Evolutionary conservation across 2,797 vertebrate species (phyloP), one percentile per base, ranked within the genome.

Genomic region (Micropoecilia bifurca): DNA sequence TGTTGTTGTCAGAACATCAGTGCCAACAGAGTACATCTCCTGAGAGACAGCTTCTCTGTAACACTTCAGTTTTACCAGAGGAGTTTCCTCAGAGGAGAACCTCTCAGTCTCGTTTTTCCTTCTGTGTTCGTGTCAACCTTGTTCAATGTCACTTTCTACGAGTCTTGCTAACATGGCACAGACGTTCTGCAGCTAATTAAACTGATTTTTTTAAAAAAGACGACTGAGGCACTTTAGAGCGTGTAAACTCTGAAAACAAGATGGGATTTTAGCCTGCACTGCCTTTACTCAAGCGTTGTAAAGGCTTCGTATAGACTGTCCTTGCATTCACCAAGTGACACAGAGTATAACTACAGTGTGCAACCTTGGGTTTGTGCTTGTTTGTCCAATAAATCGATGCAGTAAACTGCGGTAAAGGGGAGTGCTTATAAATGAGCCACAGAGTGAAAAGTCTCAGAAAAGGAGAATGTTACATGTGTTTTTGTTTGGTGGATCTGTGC

Each of bases 21-120:
- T 8, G 48, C 30, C 61, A 69, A 57, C 33, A 46, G 22, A 76
- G 61, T 41, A 82, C 72, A 68, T 75, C 63, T 76, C 83, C 83
- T 74, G 13, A 46, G 82, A 82, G 76, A 73, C 53, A n/a, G 66
- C 46, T 84, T 84, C 80, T 80, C 61, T 75, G 14, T 28, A 77
- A 53, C n/a, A 39, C 25, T 9, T 57, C 30, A 1, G 16, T 45
- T 73, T 59, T 45, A 61, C 59, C 57, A 72, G 50, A 85, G 46
- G 47, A 82, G 76, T 74, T 73, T 71, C 47, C 46, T 63, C 22
- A 33, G 43, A 59, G 33, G 7, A 73, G 53, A 71, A 36, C 0
- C 47, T 30, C 53, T 71, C 20, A 48, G 46, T 73, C 39, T 85
- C 72, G 76, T 72, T 6, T 71, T 74, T 81, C 77, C 78, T 18